Percentiles rank a stretch among this genome's conserved stretches.
Evolutionary conservation across 2,888 invertebrate species (phyloP).

Genomic region (Nomada goodeniana): DNA sequence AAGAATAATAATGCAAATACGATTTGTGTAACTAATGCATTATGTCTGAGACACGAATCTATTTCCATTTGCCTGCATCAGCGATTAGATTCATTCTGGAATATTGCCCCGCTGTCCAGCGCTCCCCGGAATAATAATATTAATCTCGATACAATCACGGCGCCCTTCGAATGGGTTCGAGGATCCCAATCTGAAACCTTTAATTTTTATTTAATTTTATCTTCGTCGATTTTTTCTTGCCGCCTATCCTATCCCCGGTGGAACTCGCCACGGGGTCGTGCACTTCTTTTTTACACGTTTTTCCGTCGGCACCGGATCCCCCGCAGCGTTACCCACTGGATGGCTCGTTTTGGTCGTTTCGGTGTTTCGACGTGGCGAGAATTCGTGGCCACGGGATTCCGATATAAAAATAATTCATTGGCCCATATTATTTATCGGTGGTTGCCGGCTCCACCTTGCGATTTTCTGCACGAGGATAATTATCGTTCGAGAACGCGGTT

Average conservation of each 20-base stretch:
- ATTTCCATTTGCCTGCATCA: too few species aligned
- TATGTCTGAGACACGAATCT: too few species aligned
- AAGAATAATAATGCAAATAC: too few species aligned
- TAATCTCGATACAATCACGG: conserved; percentile 1
- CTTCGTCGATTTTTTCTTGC: conserved; percentile 58
- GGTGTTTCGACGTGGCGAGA: conserved; percentile 32
- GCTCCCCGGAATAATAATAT: too few species aligned
- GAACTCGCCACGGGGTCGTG: not conserved
- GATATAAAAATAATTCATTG: conserved; percentile 53
- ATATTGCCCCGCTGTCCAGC: too few species aligned
- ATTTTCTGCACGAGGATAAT: conserved; percentile 13
- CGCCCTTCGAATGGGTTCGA: conserved; percentile 56
- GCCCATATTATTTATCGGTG: conserved; percentile 45
- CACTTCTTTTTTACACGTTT: conserved; percentile 29
- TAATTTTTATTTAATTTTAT: conserved; percentile 57
- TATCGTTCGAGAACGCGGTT: not conserved
- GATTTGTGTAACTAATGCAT: too few species aligned
- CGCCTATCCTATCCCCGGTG: conserved; percentile 22
- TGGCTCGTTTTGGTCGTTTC: conserved; percentile 39
- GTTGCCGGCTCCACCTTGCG: not conserved
- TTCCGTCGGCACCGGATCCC: conserved; percentile 30
- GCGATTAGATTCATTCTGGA: too few species aligned
- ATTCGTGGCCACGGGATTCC: conserved; percentile 41
- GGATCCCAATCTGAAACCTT: conserved; percentile 58
- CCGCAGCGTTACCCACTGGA: conserved; percentile 20